Percentiles rank a stretch among this genome's conserved stretches.
These are phyloP conservation scores for Listronotus bonariensis DNA, from an alignment of 1,140 invertebrate genomes.

Conservation along the genomic window DNA sequence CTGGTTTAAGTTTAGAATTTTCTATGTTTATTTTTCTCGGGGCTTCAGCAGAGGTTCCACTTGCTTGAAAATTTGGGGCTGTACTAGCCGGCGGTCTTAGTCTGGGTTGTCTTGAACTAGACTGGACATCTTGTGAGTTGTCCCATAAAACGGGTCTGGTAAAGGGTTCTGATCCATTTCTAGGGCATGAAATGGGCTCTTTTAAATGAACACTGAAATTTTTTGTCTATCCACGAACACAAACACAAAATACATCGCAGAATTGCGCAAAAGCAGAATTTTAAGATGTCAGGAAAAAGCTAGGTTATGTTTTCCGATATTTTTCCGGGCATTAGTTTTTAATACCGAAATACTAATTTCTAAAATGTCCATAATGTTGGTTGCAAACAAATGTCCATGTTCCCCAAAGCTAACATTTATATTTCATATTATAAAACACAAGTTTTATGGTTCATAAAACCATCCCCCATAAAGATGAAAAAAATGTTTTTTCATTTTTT, in stretches of 20 bases:
- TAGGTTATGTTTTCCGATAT: background rate
- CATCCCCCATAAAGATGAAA: too few relatives aligned
- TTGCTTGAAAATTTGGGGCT: background rate
- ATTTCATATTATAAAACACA: too few relatives aligned
- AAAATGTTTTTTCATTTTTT: too few relatives aligned
- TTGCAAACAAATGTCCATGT: too few relatives aligned
- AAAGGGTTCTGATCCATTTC: conserved; percentile 16
- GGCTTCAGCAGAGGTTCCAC: background rate
- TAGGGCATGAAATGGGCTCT: background rate
- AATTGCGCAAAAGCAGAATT: background rate
- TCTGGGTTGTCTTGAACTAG: conserved; percentile 5
- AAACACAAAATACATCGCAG: conserved; percentile 8
- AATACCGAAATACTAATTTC: background rate
- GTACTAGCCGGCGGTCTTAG: background rate
- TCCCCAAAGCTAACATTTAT: too few relatives aligned
- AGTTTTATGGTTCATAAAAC: too few relatives aligned
- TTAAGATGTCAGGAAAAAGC: background rate
- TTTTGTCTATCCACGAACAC: conserved; percentile 1
- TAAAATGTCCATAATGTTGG: background rate
- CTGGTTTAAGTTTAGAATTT: conserved; percentile 33
- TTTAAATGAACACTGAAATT: background rate
- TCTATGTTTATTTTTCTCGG: background rate
- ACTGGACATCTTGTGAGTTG: conserved; percentile 1
- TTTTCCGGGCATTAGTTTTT: background rate
- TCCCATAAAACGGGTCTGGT: conserved; percentile 1